A percentile compares a stretch with the other conserved stretches of the same genome.
Conservation (phyloP, 2,888 invertebrate species). For the Spodoptera picta region DNA sequence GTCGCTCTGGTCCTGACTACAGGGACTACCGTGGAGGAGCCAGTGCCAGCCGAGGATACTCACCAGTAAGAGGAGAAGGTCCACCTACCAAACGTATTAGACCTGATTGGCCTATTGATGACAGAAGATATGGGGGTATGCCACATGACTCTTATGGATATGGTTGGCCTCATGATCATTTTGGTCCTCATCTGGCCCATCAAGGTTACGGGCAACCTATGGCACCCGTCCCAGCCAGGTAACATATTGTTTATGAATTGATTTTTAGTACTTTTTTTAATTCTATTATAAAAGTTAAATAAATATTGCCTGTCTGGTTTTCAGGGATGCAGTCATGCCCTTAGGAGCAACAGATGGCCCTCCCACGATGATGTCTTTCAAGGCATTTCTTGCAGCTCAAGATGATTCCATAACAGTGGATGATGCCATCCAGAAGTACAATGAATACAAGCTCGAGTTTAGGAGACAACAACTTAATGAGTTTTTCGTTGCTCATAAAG, state of each 20-base stretch:
- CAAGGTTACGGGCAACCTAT: constrained; percentile 90
- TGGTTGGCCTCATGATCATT: constrained; percentile 87
- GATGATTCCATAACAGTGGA: constrained; percentile 99
- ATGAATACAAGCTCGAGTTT: constrained; percentile 99
- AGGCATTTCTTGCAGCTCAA: constrained; percentile 98
- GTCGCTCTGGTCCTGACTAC: constrained; percentile 93
- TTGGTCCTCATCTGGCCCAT: constrained; percentile 89
- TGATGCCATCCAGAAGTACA: constrained; percentile 98
- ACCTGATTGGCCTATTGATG: constrained; percentile 90
- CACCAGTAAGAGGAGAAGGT: constrained; percentile 93
- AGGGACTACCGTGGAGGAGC: constrained; percentile 93
- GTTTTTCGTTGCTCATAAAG: constrained; percentile 99
- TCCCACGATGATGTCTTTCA: constrained; percentile 98
- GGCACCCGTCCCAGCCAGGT: constrained; percentile 86
- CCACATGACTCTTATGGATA: constrained; percentile 87
- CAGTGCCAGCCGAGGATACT: constrained; percentile 91
- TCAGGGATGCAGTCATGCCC: constrained; percentile 87
- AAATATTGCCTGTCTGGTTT: constrained; percentile 11
- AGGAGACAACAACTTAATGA: constrained; percentile 98
- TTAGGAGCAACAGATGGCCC: constrained; percentile 91
- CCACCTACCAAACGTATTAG: constrained; percentile 94
- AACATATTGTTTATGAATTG: constrained; percentile 7
- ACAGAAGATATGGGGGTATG: constrained; percentile 85
- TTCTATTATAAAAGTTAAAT: background rate
- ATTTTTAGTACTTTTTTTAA: background rate